These are phyloP conservation scores for Volucella bombylans DNA, from an alignment of 2,888 invertebrate genomes.

Conservation along the genomic window DNA sequence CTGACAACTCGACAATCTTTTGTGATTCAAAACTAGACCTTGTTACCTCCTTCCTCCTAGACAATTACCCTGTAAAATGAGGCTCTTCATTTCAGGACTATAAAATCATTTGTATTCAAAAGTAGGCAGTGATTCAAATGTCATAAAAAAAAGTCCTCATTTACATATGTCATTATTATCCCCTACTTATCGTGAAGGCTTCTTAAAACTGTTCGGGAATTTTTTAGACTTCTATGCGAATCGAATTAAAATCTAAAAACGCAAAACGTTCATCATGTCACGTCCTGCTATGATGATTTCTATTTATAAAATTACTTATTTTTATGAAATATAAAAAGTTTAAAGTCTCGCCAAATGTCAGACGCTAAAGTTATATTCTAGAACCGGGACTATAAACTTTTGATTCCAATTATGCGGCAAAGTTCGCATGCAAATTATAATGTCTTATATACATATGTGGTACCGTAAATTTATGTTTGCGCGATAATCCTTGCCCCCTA, in stretches of 20 bases:
- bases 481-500: conserved; percentile 54
- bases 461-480: conserved; percentile 4
- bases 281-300: conserved; percentile 21
- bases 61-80: too few species aligned
- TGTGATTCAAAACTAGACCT: too few species aligned
- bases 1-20: too few species aligned
- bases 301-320: not conserved
- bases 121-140: too few species aligned
- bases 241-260: not conserved
- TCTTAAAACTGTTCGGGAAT: too few species aligned
- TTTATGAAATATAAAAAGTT: not conserved
- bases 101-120: too few species aligned
- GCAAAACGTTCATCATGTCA: not conserved
- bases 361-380: not conserved
- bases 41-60: too few species aligned
- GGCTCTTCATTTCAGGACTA: too few species aligned
- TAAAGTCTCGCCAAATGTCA: conserved; percentile 29
- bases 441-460: conserved; percentile 14
- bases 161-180: too few species aligned
- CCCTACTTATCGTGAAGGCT: too few species aligned
- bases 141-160: too few species aligned
- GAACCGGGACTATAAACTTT: not conserved
- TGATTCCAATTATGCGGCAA: conserved; percentile 14
- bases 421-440: conserved; percentile 6
- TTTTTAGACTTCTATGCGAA: not conserved